Base-by-base conservation (phyloP, 2,113 vertebrate species). In the Salminus brasiliensis region DNA sequence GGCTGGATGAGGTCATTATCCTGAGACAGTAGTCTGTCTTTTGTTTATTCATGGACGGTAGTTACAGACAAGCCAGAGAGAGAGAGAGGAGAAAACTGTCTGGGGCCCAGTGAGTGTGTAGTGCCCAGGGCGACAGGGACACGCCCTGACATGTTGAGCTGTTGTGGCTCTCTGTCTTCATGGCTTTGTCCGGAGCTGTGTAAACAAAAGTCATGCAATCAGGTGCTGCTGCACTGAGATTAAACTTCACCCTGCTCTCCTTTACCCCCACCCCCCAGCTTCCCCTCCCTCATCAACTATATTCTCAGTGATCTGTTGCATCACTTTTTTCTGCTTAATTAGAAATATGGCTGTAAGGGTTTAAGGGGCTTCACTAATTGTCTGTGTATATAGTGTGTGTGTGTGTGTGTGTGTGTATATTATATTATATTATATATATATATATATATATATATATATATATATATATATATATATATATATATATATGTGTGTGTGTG, bases 121-220 rank as follows among this genome's bases (percentile, higher is more conserved):
- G 59, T 49, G 81, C 80, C 82, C 29, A 15, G 16, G 78, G 78
- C 68, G 4, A 74, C 47, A 39, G 43, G 74, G 79, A 87, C 49
- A 78, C 80, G 85, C 78, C 84, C 80, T 83, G 80, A 85, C 87
- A 87, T 83, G 85, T 83, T 16, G 16, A 62, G 36, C 66, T 57
- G 30, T 23, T 69, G 65, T 41, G 68, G 2, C 57, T 62, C 62
- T 62, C 53, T 12, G 15, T 18, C 11, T 57, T 66, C 59, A 11
- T 63, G 34, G 36, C 76, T 85, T 85, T 84, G 84, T 83, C 82
- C 86, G 25, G 68, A n/a, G 25, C 79, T 70, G 66, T 81, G 67
- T 80, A 85, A 84, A 87, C 82, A 87, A 66, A 72, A 45, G 39
- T 49, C 41, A 27, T 47, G 76, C 76, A 66, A 29, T 82, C 76